Evolutionary conservation across 35 echinoderm and acorn worm species (phyloP).

Genomic region (Heliocidaris erythrogramma): DNA sequence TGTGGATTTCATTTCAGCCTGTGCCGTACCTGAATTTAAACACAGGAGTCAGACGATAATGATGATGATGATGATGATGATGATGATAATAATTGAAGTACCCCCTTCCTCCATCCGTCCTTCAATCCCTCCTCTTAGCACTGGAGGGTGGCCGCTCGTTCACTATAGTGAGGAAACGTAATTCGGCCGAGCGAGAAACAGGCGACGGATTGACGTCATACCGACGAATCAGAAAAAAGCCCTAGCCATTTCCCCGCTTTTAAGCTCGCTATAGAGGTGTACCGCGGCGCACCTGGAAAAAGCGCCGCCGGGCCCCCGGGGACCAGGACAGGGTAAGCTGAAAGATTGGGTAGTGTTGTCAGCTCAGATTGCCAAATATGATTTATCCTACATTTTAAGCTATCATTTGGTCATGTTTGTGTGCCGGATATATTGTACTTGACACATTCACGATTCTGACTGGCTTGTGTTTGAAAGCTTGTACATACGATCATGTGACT

Average conservation of each 20-base stretch:
- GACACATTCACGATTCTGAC: neutral
- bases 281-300: neutral
- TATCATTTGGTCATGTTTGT: neutral
- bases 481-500: too few species aligned
- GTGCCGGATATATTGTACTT: neutral
- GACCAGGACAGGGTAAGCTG: neutral
- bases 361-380: neutral
- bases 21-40: neutral
- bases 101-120: neutral
- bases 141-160: neutral
- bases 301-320: neutral
- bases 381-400: neutral
- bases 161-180: neutral
- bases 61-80: neutral
- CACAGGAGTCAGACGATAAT: neutral
- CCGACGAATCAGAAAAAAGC: neutral
- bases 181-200: neutral
- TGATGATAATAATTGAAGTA: neutral
- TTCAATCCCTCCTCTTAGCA: neutral
- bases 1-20: too few species aligned
- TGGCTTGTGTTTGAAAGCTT: too few species aligned
- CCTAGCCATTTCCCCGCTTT: neutral
- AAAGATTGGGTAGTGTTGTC: neutral
- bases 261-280: neutral
- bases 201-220: neutral